Evolutionary conservation across 2,113 vertebrate genomes (phyloP).

Genomic region (Archocentrus centrarchus): DNA sequence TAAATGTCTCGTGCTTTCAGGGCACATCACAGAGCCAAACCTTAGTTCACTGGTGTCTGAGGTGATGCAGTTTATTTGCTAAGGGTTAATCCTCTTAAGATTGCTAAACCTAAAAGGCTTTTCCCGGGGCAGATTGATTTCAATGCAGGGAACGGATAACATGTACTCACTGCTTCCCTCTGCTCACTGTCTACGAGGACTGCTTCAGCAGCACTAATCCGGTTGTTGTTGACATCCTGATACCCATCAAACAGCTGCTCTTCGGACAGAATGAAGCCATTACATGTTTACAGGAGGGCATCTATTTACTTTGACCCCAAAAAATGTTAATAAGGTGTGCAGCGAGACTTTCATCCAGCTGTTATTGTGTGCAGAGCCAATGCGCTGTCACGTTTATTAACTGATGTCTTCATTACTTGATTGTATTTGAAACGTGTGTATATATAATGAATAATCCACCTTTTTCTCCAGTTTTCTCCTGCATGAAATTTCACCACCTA

Average conservation of each 20-base stretch:
- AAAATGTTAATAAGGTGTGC: not conserved
- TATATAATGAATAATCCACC: not conserved
- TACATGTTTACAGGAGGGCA: not conserved
- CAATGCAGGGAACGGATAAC: conserved; percentile 47
- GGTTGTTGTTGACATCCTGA: conserved; percentile 71
- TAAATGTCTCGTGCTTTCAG: not conserved
- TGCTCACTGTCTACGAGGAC: conserved; percentile 21
- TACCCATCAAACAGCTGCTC: conserved; percentile 58
- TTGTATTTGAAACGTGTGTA: not conserved
- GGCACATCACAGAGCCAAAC: not conserved
- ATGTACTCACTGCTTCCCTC: conserved; percentile 25
- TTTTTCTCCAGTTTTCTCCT: not conserved
- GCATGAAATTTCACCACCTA: not conserved
- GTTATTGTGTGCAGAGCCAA: not conserved
- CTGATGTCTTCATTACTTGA: not conserved
- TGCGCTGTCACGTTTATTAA: not conserved
- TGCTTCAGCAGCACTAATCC: conserved; percentile 65
- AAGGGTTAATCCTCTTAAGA: conserved; percentile 66
- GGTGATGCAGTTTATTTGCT: conserved; percentile 31
- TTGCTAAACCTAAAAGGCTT: conserved; percentile 53
- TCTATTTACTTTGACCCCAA: fast-evolving
- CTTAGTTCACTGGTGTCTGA: conserved; percentile 31
- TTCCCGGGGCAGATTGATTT: conserved; percentile 42
- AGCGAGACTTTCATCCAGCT: not conserved
- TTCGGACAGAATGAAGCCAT: not conserved